Percentiles rank a stretch among this genome's conserved stretches.
Evolutionary conservation across 1,140 invertebrate species (phyloP).

Genomic region (Plutomurus gul): DNA sequence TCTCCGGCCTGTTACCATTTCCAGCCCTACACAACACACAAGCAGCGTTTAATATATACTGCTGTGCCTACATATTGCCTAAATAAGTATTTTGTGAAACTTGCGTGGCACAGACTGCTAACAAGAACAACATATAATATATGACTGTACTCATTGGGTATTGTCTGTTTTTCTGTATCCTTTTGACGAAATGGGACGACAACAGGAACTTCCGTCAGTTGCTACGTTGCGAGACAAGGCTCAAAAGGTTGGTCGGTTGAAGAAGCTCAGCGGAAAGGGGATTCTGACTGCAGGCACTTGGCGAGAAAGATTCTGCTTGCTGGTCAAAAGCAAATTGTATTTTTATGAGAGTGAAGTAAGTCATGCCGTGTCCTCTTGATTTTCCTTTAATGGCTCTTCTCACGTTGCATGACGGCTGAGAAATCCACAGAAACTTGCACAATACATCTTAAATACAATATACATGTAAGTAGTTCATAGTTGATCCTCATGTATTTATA

Average conservation of each 20-base stretch:
- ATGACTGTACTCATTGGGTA: not conserved
- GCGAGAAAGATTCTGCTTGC: slow-evolving; percentile 56
- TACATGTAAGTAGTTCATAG: too few relatives aligned
- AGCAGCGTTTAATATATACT: too few relatives aligned
- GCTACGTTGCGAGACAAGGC: slow-evolving; percentile 37
- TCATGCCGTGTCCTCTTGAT: not conserved
- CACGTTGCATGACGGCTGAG: too few relatives aligned
- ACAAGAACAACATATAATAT: not conserved
- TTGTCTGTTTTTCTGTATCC: slow-evolving; percentile 2
- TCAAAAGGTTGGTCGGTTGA: slow-evolving; percentile 53
- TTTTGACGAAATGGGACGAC: slow-evolving; percentile 11
- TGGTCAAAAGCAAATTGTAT: slow-evolving; percentile 56
- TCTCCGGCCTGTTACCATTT: too few relatives aligned
- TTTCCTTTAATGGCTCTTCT: too few relatives aligned
- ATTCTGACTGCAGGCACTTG: slow-evolving; percentile 56
- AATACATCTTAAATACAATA: too few relatives aligned
- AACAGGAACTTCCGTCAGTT: slow-evolving; percentile 44
- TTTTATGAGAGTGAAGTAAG: slow-evolving; percentile 56
- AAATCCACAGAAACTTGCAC: too few relatives aligned
- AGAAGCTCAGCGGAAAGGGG: slow-evolving; percentile 55
- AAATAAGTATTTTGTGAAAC: not conserved
- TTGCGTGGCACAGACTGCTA: not conserved
- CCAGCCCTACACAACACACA: not conserved
- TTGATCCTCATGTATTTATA: too few relatives aligned
- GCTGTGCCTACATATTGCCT: too few relatives aligned